Percentiles rank a stretch among this genome's conserved stretches.
Conservation (phyloP, 2,113 vertebrate species). For the Collichthys lucidus region DNA sequence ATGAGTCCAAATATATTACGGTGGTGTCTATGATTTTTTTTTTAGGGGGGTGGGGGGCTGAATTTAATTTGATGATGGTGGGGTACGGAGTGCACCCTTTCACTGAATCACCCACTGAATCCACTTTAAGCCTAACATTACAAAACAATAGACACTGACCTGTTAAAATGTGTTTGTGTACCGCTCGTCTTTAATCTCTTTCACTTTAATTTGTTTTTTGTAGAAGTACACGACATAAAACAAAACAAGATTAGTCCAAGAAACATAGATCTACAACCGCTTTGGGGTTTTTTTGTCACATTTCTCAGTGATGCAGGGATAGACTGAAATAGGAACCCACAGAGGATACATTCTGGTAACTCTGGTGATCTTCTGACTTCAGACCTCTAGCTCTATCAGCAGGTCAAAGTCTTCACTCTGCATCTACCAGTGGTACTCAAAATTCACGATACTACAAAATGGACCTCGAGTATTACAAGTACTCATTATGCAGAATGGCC, state of each 20-base stretch:
- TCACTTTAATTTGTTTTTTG: slow-evolving; percentile 67
- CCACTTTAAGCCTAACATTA: slow-evolving; percentile 68
- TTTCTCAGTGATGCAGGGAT: neutral
- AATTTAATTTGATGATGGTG: slow-evolving; percentile 79
- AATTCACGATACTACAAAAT: neutral
- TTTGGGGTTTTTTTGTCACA: neutral
- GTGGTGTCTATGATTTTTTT: slow-evolving; percentile 32
- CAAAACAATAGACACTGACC: slow-evolving; percentile 69
- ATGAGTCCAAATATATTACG: slow-evolving; percentile 67
- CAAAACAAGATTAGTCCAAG: slow-evolving; percentile 26
- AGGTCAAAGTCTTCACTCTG: neutral
- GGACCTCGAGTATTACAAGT: neutral
- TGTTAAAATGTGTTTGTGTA: slow-evolving; percentile 47
- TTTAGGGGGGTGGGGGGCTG: slow-evolving; percentile 24
- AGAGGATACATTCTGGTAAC: neutral
- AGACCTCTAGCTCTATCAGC: too few species aligned
- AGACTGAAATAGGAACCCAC: neutral
- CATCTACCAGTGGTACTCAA: neutral
- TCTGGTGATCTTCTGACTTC: neutral
- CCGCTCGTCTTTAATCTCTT: slow-evolving; percentile 62
- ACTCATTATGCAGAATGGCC: neutral
- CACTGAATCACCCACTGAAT: slow-evolving; percentile 57
- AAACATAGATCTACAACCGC: neutral
- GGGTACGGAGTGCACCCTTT: slow-evolving; percentile 22
- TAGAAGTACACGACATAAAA: slow-evolving; percentile 25